These are phyloP conservation scores for Dromiciops gliroides DNA, from an alignment of 2,113 vertebrate genomes.

Conservation along the genomic window DNA sequence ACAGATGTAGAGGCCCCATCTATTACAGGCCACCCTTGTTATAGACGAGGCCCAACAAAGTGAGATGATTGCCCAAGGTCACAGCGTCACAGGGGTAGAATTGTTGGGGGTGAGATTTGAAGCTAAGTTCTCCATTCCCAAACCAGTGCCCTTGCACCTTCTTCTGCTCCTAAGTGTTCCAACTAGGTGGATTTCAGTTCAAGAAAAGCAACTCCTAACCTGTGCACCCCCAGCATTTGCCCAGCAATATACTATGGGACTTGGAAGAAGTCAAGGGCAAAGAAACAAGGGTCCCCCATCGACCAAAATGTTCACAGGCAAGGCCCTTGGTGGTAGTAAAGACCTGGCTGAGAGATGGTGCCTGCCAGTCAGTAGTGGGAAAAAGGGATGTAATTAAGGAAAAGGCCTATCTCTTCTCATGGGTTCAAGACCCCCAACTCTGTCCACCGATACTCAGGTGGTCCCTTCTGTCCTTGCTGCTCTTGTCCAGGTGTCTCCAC, in stretches of 20 bases:
- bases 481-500: not conserved
- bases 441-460: too few relatives aligned
- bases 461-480: not conserved
- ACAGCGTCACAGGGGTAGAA: not conserved
- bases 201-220: not conserved
- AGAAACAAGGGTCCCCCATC: not conserved
- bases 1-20: not conserved
- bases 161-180: not conserved
- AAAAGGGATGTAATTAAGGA: not conserved
- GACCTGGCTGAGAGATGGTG: not conserved
- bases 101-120: too few relatives aligned
- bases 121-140: too few relatives aligned
- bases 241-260: not conserved
- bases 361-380: not conserved
- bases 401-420: not conserved
- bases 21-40: not conserved
- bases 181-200: not conserved
- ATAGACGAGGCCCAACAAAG: not conserved
- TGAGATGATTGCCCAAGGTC: not conserved
- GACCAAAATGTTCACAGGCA: too few relatives aligned
- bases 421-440: too few relatives aligned
- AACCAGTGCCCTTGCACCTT: not conserved
- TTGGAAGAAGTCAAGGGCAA: not conserved
- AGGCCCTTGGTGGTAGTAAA: not conserved
- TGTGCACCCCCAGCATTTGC: not conserved